Conservation (phyloP, 2,797 vertebrate species). For the Benthosema pterotum region DNA sequence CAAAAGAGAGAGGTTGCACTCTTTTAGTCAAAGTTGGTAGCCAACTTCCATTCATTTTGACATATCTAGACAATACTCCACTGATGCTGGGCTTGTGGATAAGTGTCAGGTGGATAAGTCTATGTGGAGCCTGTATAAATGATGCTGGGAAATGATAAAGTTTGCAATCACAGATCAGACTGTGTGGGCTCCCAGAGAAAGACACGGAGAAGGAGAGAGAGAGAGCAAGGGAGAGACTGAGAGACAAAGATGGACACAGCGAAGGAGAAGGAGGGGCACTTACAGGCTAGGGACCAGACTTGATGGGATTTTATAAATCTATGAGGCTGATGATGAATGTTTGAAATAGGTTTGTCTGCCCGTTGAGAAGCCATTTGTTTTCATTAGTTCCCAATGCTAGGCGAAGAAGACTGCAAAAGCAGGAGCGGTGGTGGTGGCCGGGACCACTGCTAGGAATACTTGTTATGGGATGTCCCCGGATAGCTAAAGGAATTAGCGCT, state of each 20-base stretch:
- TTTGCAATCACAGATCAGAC: constrained; percentile 52
- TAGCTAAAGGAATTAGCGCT: constrained; percentile 73
- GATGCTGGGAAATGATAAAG: constrained; percentile 66
- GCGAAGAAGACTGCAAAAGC: constrained; percentile 68
- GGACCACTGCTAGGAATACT: constrained; percentile 51
- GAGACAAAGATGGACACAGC: constrained; percentile 48
- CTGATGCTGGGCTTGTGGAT: constrained; percentile 66
- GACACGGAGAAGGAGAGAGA: constrained; percentile 1
- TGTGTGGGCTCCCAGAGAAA: constrained; percentile 41
- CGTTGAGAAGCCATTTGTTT: constrained; percentile 87
- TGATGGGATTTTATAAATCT: constrained; percentile 85
- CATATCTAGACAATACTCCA: constrained; percentile 58
- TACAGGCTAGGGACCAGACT: constrained; percentile 73
- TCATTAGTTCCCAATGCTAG: constrained; percentile 78
- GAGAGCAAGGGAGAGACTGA: constrained; percentile 47
- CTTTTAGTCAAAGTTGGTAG: constrained; percentile 61
- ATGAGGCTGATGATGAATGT: constrained; percentile 84
- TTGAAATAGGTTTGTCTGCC: constrained; percentile 84
- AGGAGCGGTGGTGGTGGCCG: constrained; percentile 60
- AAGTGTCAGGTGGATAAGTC: constrained; percentile 73
- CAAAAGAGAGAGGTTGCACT: background rate
- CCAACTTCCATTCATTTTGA: constrained; percentile 77
- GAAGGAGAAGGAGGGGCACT: constrained; percentile 48
- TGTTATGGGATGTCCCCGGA: constrained; percentile 59
- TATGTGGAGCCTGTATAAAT: constrained; percentile 66